These are phyloP conservation scores for Palythoa heliodiscus DNA, from an alignment of 92 coral and sea anemone genomes.

Conservation along the genomic window DNA sequence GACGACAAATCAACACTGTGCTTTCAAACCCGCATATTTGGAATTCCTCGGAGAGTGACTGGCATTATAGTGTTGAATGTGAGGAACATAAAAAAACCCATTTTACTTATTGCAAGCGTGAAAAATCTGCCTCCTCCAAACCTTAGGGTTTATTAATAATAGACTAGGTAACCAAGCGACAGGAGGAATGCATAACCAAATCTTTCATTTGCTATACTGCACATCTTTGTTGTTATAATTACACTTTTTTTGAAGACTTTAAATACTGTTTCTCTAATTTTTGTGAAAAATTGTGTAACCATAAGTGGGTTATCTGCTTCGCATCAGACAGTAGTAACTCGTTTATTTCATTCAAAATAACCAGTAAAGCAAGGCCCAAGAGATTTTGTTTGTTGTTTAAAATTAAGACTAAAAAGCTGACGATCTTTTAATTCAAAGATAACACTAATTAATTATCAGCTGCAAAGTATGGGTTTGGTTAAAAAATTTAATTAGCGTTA, in stretches of 20 bases:
- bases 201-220: too few relatives aligned
- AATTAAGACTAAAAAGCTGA: background rate
- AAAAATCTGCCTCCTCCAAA: too few relatives aligned
- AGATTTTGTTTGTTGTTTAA: background rate
- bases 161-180: too few relatives aligned
- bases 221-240: too few relatives aligned
- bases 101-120: background rate
- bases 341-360: background rate
- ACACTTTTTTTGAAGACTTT: too few relatives aligned
- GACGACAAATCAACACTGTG: background rate
- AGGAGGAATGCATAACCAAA: too few relatives aligned
- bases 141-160: too few relatives aligned
- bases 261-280: too few relatives aligned
- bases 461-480: slow-evolving; percentile 12
- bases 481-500: slow-evolving; percentile 25
- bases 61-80: background rate
- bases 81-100: background rate
- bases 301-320: too few relatives aligned
- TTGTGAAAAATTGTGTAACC: too few relatives aligned
- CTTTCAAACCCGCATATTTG: background rate
- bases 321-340: background rate
- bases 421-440: slow-evolving; percentile 13
- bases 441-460: slow-evolving; percentile 21
- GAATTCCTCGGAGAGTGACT: slow-evolving; percentile 1
- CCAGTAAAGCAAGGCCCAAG: background rate